Conservation (phyloP, 2,888 invertebrate species). For the Heliconius erato region DNA sequence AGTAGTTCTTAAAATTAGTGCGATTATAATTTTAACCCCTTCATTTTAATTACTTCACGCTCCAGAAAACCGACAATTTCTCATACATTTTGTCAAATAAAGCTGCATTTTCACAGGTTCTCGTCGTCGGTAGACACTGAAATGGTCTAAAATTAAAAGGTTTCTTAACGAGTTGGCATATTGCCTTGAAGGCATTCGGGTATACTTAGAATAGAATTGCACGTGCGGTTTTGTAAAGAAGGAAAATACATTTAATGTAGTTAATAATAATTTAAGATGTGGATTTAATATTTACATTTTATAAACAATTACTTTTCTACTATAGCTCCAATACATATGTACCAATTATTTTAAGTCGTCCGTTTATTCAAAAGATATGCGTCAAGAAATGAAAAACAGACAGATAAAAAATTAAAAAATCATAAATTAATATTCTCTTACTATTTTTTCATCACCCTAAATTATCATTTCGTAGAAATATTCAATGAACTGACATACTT, state of each 20-base stretch:
- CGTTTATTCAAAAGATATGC: no score
- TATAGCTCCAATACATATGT: no score
- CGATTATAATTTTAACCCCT: not conserved
- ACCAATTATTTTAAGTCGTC: no score
- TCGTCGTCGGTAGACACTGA: not conserved
- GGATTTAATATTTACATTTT: not conserved
- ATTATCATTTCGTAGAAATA: no score
- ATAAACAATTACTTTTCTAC: no score
- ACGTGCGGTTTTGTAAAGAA: not conserved
- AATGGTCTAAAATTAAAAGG: slow-evolving; percentile 30
- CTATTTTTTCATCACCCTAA: no score
- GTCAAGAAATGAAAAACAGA: no score
- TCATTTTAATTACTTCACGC: not conserved
- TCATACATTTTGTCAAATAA: slow-evolving; percentile 11
- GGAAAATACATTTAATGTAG: not conserved
- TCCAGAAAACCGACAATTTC: not conserved
- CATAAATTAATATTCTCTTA: no score
- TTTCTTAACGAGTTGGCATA: slow-evolving; percentile 39
- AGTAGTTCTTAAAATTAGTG: no score
- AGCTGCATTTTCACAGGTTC: not conserved
- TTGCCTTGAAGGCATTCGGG: slow-evolving; percentile 32
- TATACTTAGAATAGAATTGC: slow-evolving; percentile 1
- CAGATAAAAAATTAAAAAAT: no score
- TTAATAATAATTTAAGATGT: not conserved
- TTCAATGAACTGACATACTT: no score